Base-by-base conservation (phyloP, 2,113 vertebrate genomes). In the Dasyprocta punctata region DNA sequence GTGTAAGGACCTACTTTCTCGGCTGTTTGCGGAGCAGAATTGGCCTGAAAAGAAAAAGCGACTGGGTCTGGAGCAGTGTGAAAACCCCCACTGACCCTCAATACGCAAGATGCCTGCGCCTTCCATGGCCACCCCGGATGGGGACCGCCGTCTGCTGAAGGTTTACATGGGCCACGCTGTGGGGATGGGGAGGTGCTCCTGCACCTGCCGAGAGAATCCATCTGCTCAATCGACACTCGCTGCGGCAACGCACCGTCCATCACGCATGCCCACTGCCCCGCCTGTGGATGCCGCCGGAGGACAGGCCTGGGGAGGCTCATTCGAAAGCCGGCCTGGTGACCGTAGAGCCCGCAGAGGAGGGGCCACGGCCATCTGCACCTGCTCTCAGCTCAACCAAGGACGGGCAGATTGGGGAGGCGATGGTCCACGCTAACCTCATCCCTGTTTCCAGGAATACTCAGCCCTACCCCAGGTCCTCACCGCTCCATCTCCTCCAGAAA, bases 271-370 rank as follows among this genome's bases (percentile, higher is more conserved):
- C 1, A 0, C 0, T 0, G 19, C 10, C 17, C 44, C n/a, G n/a
- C 61, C 82, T 77, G 5, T 1, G 41, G 54, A 47, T 7, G 2
- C 71, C 6, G 10, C 24, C 4, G 75, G 86, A 4, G 36, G 33
- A 22, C 0, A 22, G 17, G 2, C 24, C 13, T 12, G 0, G 60
- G 56, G 80, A n/a, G 41, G 0, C 12, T 36, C 1, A 0, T 58
- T 28, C 30, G 22, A 28, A 22, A 33, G 19, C 41, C 4, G 0
- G 56, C 2, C 47, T 52, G 28, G 22, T 6, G 65, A 71, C 47
- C 0, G 30, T 0, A 2, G 41, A 0, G 7, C 26, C 0, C 5
- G n/a, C 36, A 24, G 83, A 12, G 0, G 0, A 17, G 38, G 38
- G n/a, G 80, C 0, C 0, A 0, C 14, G 24, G 36, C 36, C 20